Conservation (phyloP, 2,113 vertebrate species). For the Ptychochromis oligacanthus region DNA sequence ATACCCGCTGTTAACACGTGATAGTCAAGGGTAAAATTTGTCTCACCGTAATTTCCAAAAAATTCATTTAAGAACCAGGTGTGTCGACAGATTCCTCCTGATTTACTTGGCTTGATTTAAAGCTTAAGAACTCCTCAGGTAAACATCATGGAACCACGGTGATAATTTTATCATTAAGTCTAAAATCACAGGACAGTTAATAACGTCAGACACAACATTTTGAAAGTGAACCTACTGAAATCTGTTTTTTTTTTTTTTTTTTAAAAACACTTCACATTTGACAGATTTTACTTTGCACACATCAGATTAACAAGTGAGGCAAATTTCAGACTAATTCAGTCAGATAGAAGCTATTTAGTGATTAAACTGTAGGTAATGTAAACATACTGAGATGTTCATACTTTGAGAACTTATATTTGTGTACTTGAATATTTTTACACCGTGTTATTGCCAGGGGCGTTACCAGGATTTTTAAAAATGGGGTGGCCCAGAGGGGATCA, state of each 20-base stretch:
- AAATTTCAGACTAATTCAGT: not conserved
- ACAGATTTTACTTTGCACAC: not conserved
- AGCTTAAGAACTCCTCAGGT: too few relatives aligned
- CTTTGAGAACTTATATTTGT: too few relatives aligned
- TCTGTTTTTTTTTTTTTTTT: not conserved
- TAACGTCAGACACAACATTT: not conserved
- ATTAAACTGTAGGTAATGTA: not conserved
- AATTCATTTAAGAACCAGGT: not conserved
- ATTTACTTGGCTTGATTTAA: too few relatives aligned
- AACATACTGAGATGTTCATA: too few relatives aligned
- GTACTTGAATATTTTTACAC: too few relatives aligned
- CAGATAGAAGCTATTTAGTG: not conserved
- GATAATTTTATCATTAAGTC: not conserved
- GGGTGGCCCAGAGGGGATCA: too few relatives aligned
- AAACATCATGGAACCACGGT: too few relatives aligned
- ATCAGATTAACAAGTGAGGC: not conserved
- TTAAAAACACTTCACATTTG: not conserved
- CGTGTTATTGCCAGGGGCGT: too few relatives aligned
- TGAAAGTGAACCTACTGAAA: not conserved
- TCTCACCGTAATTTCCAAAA: not conserved
- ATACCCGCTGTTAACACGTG: not conserved
- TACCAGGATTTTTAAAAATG: too few relatives aligned
- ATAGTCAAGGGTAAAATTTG: not conserved
- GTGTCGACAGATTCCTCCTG: fast-evolving
- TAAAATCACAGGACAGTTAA: fast-evolving